Evolutionary conservation across 2,797 vertebrate genomes (phyloP).

Genomic region (Mycteria americana): DNA sequence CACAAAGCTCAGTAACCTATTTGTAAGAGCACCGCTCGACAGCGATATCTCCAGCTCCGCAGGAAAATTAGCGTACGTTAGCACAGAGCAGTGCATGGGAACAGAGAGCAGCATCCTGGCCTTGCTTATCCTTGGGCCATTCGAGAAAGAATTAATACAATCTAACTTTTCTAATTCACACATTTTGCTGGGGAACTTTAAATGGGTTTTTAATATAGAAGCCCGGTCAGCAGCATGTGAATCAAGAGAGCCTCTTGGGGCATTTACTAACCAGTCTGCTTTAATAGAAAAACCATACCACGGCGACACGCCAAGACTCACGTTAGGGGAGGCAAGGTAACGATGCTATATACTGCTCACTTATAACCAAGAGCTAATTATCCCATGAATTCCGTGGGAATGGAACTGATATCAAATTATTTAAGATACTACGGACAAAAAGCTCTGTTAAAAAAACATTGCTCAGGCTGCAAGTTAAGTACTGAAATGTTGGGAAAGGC

Average conservation of each 20-base stretch:
- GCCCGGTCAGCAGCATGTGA: not conserved
- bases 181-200: not conserved
- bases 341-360: not conserved
- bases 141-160: not conserved
- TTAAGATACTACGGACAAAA: not conserved
- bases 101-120: not conserved
- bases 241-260: not conserved
- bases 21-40: not conserved
- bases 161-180: not conserved
- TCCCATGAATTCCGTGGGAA: not conserved
- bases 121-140: not conserved
- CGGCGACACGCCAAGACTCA: fast-evolving
- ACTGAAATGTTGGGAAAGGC: not conserved
- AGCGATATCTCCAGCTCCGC: not conserved
- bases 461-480: not conserved
- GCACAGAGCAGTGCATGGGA: not conserved
- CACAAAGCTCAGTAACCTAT: not conserved
- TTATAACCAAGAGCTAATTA: not conserved
- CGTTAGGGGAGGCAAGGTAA: not conserved
- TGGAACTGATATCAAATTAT: not conserved
- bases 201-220: conserved; percentile 12
- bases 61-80: not conserved
- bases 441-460: not conserved
- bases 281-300: not conserved
- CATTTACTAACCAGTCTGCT: not conserved